These are phyloP conservation scores for Drosophila mercatorum DNA, from an alignment of 2,888 invertebrate species.

Conservation along the genomic window DNA sequence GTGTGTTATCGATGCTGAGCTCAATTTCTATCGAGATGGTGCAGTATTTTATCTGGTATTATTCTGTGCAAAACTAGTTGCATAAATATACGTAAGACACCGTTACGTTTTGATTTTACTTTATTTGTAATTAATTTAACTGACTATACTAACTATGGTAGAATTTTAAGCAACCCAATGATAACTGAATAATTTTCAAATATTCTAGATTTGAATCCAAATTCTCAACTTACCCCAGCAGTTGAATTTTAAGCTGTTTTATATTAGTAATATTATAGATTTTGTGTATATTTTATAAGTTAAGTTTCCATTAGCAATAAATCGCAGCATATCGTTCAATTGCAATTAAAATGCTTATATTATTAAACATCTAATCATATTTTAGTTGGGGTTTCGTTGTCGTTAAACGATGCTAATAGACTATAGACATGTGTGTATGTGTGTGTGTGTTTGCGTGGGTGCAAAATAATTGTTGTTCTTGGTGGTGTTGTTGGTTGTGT, in stretches of 20 bases:
- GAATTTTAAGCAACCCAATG: neutral
- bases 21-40: neutral
- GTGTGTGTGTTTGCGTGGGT: constrained; percentile 25
- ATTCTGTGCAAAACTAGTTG: neutral
- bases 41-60: constrained; percentile 24
- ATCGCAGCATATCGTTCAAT: constrained; percentile 3
- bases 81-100: neutral
- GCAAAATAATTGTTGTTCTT: constrained; percentile 37
- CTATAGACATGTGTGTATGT: constrained; percentile 46
- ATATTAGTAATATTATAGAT: neutral
- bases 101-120: neutral
- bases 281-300: neutral
- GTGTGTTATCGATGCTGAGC: constrained; percentile 37
- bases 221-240: neutral
- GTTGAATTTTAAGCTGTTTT: neutral
- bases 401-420: constrained; percentile 66
- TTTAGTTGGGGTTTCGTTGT: constrained; percentile 63
- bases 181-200: too few species aligned
- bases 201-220: too few species aligned
- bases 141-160: neutral
- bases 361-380: constrained; percentile 56
- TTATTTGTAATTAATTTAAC: neutral
- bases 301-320: neutral
- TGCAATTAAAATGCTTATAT: constrained; percentile 47
- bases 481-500: constrained; percentile 26